Conservation (phyloP, 2,113 vertebrate genomes). For the Podarcis raffonei region DNA sequence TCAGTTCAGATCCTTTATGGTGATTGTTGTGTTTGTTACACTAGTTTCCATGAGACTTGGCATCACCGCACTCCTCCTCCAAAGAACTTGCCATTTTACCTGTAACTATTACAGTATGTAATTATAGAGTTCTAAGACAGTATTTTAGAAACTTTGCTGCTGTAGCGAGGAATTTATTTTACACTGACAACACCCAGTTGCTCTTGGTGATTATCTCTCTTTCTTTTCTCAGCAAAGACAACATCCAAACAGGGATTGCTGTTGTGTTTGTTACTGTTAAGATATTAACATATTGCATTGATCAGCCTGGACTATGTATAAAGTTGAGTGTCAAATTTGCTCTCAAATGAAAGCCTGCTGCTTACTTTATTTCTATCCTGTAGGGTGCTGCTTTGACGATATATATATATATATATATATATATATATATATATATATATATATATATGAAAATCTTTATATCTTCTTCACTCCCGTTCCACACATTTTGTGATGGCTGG, state of each 20-base stretch:
- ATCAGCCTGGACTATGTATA: neutral
- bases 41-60: neutral
- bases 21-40: constrained; percentile 21
- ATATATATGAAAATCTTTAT: no score
- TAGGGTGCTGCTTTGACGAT: neutral
- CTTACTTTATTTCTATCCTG: neutral
- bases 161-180: neutral
- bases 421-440: no score
- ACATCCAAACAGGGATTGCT: constrained; percentile 21
- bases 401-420: no score
- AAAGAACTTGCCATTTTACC: neutral
- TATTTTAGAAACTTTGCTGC: neutral
- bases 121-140: neutral
- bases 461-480: neutral
- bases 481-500: neutral
- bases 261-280: neutral
- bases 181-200: neutral
- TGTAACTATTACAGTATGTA: neutral
- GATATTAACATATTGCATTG: neutral
- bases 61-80: neutral
- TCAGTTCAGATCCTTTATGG: neutral
- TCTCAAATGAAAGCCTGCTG: neutral
- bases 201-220: neutral
- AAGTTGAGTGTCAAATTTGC: neutral
- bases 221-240: constrained; percentile 18